phyloP scores from a whole-genome alignment of 2,797 vertebrate genomes.

The Amniataba percoides region DNA sequence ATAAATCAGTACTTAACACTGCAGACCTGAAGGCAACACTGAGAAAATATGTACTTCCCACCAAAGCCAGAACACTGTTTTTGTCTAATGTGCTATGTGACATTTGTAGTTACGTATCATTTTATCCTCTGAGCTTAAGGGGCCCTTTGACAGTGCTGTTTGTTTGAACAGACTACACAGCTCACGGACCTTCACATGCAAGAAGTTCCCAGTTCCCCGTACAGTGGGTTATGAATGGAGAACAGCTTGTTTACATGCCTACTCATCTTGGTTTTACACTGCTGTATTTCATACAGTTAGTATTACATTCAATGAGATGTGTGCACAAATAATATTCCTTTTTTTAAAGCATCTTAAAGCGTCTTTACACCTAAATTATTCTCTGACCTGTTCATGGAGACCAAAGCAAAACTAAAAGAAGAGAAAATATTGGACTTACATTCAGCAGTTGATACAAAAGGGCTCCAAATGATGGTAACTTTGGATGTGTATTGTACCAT shows the following conservation, averaged over 20 bases:
- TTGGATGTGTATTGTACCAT: not conserved
- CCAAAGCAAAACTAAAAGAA: not conserved
- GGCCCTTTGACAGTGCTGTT: not conserved
- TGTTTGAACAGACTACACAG: not conserved
- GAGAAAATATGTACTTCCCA: not conserved
- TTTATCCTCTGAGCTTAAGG: not conserved
- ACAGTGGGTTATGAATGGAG: not conserved
- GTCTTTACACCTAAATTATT: too few species aligned
- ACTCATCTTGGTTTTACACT: not conserved
- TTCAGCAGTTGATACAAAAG: too few species aligned
- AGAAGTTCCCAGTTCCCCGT: not conserved
- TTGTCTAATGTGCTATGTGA: not conserved
- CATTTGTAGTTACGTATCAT: slow-evolving; percentile 3
- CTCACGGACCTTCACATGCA: slow-evolving; percentile 17
- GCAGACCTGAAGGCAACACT: not conserved
- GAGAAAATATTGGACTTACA: too few species aligned
- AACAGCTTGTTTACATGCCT: not conserved
- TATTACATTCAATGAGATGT: not conserved
- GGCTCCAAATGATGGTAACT: too few species aligned
- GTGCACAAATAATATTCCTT: not conserved
- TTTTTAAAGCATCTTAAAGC: too few species aligned
- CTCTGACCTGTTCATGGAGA: not conserved
- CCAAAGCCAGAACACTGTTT: slow-evolving; percentile 10
- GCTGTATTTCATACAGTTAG: not conserved
- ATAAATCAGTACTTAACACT: not conserved